Evolutionary conservation across 1,140 invertebrate species (phyloP).

Genomic region (Calosoma granatense): DNA sequence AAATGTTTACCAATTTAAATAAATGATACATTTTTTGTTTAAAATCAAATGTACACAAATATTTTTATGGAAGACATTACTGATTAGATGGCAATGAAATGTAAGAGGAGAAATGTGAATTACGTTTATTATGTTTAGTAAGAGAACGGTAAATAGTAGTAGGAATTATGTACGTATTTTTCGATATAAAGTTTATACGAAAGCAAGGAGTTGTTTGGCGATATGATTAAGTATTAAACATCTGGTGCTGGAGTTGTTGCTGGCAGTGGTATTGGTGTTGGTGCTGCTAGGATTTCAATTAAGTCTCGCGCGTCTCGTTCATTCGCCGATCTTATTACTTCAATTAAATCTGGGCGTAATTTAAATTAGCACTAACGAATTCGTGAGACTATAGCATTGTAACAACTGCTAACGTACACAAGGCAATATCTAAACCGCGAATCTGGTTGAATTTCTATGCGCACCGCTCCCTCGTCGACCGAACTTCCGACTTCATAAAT

Average conservation of each 20-base stretch:
- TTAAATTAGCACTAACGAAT: slow-evolving; percentile 9
- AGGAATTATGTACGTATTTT: no score
- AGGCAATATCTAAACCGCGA: slow-evolving; percentile 7
- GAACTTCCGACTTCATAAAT: slow-evolving; percentile 19
- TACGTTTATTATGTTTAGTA: no score
- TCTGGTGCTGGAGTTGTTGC: no score
- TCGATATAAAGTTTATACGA: no score
- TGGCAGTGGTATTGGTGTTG: not conserved
- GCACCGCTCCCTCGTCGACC: slow-evolving; percentile 1
- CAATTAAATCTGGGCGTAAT: slow-evolving; percentile 8
- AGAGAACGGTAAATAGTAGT: no score
- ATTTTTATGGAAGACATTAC: no score
- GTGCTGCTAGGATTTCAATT: slow-evolving; percentile 1
- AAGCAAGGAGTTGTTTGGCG: no score
- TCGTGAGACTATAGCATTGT: slow-evolving; percentile 1
- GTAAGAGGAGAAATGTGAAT: no score
- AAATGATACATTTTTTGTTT: no score
- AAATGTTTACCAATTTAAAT: not conserved
- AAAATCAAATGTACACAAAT: slow-evolving; percentile 12
- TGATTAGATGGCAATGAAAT: no score
- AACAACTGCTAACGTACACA: slow-evolving; percentile 8
- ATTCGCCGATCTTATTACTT: slow-evolving; percentile 3
- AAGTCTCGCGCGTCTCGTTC: not conserved
- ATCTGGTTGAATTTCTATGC: not conserved
- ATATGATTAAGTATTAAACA: no score